Conservation (phyloP, 2,888 invertebrate species). For the Torymus auratus region DNA sequence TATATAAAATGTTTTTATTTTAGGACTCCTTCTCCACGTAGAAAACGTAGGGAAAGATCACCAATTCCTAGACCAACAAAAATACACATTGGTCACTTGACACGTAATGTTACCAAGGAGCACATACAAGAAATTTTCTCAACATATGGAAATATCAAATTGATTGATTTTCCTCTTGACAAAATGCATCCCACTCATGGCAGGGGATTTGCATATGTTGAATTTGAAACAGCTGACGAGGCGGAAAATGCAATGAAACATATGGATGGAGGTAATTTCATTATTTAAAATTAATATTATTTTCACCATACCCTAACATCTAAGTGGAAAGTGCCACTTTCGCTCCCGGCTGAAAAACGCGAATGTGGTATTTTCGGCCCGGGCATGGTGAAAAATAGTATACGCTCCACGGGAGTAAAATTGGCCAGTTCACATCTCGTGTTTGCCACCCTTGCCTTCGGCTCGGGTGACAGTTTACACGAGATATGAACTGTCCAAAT, state of each 20-base stretch:
- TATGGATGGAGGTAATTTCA: slow-evolving; percentile 94
- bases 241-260: slow-evolving; percentile 99
- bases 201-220: slow-evolving; percentile 97
- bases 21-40: slow-evolving; percentile 83
- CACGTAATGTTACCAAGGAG: slow-evolving; percentile 93
- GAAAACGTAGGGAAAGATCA: slow-evolving; percentile 87
- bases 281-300: slow-evolving; percentile 7
- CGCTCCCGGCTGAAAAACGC: too few species aligned
- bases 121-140: slow-evolving; percentile 94
- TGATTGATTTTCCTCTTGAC: slow-evolving; percentile 93
- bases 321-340: too few species aligned
- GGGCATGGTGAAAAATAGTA: too few species aligned
- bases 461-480: too few species aligned
- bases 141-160: slow-evolving; percentile 90
- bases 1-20: not conserved
- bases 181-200: slow-evolving; percentile 91
- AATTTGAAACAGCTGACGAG: slow-evolving; percentile 94
- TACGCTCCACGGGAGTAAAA: too few species aligned
- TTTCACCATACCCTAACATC: too few species aligned
- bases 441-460: too few species aligned
- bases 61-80: slow-evolving; percentile 94
- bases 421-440: too few species aligned
- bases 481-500: too few species aligned
- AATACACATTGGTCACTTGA: slow-evolving; percentile 95
- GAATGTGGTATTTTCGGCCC: too few species aligned